Evolutionary conservation across 2,797 vertebrate genomes (phyloP).

Genomic region (Cygnus olor): DNA sequence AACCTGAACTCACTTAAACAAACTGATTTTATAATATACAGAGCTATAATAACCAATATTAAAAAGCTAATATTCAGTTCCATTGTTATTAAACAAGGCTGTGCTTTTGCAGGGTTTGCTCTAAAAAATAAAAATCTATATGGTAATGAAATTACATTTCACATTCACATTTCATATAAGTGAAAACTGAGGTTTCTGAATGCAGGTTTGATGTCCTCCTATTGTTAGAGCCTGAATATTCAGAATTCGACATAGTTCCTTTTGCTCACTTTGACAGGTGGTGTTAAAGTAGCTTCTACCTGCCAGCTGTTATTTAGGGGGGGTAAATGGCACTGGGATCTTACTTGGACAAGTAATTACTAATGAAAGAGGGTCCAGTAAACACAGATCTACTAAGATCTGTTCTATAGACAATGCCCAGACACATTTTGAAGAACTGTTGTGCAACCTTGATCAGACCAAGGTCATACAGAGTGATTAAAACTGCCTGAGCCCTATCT

Average conservation of each 20-base stretch:
- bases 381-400: background rate
- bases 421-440: background rate
- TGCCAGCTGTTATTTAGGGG: background rate
- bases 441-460: background rate
- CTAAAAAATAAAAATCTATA: background rate
- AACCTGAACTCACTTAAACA: background rate
- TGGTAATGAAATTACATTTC: background rate
- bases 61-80: background rate
- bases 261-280: background rate
- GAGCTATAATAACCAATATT: background rate
- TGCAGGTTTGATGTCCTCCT: background rate
- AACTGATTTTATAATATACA: background rate
- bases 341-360: background rate
- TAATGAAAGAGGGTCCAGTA: background rate
- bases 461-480: constrained; percentile 7
- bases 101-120: background rate
- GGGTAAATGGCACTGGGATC: background rate
- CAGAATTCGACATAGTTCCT: background rate
- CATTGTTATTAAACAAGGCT: background rate
- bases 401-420: background rate
- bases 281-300: background rate
- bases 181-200: background rate
- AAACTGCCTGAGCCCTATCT: background rate
- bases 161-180: background rate
- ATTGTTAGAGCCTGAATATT: background rate